These are phyloP conservation scores for Oryctes rhinoceros DNA, from an alignment of 1,140 invertebrate species.

Conservation along the genomic window DNA sequence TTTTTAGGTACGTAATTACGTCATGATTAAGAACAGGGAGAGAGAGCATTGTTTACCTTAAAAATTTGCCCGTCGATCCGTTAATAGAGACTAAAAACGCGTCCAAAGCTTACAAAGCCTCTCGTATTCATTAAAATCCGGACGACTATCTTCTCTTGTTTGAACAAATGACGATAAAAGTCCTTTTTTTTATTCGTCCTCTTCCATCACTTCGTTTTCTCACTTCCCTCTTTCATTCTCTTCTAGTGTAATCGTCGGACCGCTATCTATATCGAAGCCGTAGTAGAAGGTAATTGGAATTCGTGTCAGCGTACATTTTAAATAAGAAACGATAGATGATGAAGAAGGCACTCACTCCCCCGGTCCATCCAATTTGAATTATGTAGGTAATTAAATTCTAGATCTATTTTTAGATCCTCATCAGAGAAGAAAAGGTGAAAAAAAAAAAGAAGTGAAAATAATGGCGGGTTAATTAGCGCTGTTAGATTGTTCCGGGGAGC, in stretches of 20 bases:
- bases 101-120: neutral
- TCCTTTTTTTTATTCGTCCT: neutral
- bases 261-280: slow-evolving; percentile 17
- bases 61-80: slow-evolving; percentile 20
- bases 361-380: slow-evolving; percentile 5
- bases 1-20: neutral
- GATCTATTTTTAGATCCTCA: neutral
- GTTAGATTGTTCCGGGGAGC: neutral
- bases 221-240: neutral
- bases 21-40: neutral
- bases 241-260: neutral
- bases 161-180: slow-evolving; percentile 5
- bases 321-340: slow-evolving; percentile 11
- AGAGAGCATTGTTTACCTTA: slow-evolving; percentile 9
- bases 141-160: slow-evolving; percentile 9
- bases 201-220: neutral
- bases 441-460: neutral
- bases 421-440: neutral
- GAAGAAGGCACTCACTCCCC: slow-evolving; percentile 12
- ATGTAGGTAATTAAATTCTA: slow-evolving; percentile 19
- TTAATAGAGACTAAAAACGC: slow-evolving; percentile 14
- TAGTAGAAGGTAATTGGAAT: slow-evolving; percentile 19
- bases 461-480: neutral
- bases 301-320: slow-evolving; percentile 8
- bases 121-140: slow-evolving; percentile 18